Percentiles rank a stretch among this genome's conserved stretches.
Conservation (phyloP, 1,140 invertebrate genomes). For the Augochlora pura region DNA sequence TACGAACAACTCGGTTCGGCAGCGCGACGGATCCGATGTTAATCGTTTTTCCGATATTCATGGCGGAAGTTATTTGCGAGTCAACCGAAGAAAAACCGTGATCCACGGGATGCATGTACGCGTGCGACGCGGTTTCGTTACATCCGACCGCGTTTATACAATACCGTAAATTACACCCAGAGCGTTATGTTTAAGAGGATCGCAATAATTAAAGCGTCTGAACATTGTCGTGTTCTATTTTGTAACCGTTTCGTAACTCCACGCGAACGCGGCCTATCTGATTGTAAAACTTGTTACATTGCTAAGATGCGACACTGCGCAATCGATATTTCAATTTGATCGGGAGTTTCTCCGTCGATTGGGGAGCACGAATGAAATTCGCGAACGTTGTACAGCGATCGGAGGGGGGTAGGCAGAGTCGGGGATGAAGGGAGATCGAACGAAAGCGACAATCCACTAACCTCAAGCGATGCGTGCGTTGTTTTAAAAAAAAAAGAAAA, state of each 20-base stretch:
- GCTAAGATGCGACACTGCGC: neutral
- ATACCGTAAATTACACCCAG: neutral
- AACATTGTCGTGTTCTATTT: neutral
- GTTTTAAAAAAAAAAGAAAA: no score
- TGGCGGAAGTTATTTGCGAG: no score
- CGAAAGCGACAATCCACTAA: slow-evolving; percentile 26
- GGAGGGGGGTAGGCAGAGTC: neutral
- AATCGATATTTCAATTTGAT: slow-evolving; percentile 6
- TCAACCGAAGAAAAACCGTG: no score
- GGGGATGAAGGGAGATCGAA: neutral
- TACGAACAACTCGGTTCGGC: no score
- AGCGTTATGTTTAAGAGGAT: neutral
- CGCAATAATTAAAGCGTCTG: no score
- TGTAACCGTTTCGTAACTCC: neutral
- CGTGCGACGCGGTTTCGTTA: no score
- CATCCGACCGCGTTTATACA: no score
- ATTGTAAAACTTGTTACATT: neutral
- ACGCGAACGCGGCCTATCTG: slow-evolving; percentile 1
- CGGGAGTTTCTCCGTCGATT: neutral
- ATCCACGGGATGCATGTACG: no score
- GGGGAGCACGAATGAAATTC: neutral
- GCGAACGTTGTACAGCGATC: neutral
- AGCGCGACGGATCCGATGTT: no score
- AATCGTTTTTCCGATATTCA: no score
- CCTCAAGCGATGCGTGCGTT: slow-evolving; percentile 11